Conservation (phyloP, 2,888 invertebrate species). For the Macaria liturata region DNA sequence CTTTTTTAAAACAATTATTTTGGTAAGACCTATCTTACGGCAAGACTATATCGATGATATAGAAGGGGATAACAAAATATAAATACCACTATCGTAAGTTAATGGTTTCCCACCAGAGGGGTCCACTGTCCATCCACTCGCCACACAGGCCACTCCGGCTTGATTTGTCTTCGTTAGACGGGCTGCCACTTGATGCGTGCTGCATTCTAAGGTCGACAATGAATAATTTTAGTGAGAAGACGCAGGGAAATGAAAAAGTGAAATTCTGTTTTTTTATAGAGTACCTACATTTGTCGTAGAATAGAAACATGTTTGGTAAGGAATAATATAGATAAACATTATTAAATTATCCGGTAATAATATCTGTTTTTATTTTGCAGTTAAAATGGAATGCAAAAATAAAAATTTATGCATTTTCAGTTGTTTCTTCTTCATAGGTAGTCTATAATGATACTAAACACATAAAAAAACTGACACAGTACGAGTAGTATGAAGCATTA, state of each 20-base stretch:
- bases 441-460: too few relatives aligned
- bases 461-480: too few relatives aligned
- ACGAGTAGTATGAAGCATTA: too few relatives aligned
- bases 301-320: too few relatives aligned
- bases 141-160: slow-evolving; percentile 58
- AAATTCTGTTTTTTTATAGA: background rate
- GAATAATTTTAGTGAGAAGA: slow-evolving; percentile 41
- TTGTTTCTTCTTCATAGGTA: too few relatives aligned
- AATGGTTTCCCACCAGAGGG: slow-evolving; percentile 68
- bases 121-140: slow-evolving; percentile 55
- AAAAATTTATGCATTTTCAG: too few relatives aligned
- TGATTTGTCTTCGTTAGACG: slow-evolving; percentile 80
- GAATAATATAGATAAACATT: too few relatives aligned
- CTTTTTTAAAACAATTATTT: too few relatives aligned
- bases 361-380: too few relatives aligned
- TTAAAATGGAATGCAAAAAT: too few relatives aligned
- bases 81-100: slow-evolving; percentile 75
- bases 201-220: slow-evolving; percentile 56
- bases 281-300: background rate
- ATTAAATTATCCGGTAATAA: too few relatives aligned
- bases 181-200: slow-evolving; percentile 56
- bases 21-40: too few relatives aligned
- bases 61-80: slow-evolving; percentile 54
- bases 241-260: background rate
- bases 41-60: slow-evolving; percentile 1